Conservation (phyloP, 2,113 vertebrate species). For the Petrocephalus microphthalmus region DNA sequence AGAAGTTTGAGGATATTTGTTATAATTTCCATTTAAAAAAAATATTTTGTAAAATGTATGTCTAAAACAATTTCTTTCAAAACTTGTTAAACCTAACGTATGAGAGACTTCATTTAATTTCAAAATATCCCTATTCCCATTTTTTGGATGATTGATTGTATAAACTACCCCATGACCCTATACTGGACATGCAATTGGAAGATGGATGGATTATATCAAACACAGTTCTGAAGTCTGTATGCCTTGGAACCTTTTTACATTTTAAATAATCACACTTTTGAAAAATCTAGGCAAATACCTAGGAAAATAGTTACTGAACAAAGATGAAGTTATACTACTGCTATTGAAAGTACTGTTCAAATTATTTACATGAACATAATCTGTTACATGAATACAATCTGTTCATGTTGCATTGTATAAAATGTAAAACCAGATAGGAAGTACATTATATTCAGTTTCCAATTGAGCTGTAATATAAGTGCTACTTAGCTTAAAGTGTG, state of each 20-base stretch:
- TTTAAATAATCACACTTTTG: not conserved
- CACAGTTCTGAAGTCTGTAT: not conserved
- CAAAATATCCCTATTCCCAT: not conserved
- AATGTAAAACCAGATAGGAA: not conserved
- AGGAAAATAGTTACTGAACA: not conserved
- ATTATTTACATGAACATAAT: not conserved
- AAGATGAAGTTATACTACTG: not conserved
- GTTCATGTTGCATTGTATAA: not conserved
- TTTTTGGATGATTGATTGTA: not conserved
- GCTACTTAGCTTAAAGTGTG: not conserved
- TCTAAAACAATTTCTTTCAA: not conserved
- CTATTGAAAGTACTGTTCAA: not conserved
- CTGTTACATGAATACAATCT: not conserved
- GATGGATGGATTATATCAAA: not conserved
- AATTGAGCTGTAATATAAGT: not conserved
- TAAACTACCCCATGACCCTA: not conserved
- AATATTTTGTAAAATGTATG: not conserved
- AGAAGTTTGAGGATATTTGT: not conserved
- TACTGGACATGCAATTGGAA: not conserved
- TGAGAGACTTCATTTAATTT: not conserved
- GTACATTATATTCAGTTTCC: not conserved
- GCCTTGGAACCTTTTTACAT: not conserved
- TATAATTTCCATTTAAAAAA: not conserved
- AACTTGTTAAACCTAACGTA: not conserved
- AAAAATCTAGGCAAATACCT: not conserved